Evolutionary conservation across 1,140 invertebrate genomes (phyloP).

Genomic region (Oncopodura yosiiana): DNA sequence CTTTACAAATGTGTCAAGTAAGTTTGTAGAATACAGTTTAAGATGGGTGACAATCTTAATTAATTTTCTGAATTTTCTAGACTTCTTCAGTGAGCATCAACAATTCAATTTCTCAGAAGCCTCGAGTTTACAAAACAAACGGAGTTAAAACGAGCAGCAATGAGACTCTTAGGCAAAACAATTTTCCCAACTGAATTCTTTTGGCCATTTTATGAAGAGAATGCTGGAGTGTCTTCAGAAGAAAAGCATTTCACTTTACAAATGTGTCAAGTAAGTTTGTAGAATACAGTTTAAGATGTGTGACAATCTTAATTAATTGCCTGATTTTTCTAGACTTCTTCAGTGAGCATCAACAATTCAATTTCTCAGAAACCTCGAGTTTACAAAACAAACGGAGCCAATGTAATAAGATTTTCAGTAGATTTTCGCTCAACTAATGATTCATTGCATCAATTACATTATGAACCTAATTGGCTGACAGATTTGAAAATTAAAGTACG

Average conservation of each 20-base stretch:
- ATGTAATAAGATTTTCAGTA: background rate
- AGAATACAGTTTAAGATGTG: no score
- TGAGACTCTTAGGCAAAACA: constrained; percentile 19
- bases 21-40: background rate
- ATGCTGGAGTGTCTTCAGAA: no score
- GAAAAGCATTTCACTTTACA: no score
- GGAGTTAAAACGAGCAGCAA: constrained; percentile 17
- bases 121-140: no score
- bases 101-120: no score
- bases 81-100: background rate
- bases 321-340: constrained; percentile 14
- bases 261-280: no score
- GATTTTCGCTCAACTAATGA: constrained; percentile 10
- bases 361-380: constrained; percentile 20
- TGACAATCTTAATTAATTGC: background rate
- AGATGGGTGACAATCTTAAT: background rate
- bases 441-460: background rate
- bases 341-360: constrained; percentile 10
- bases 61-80: background rate
- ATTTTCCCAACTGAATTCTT: constrained; percentile 28
- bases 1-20: constrained; percentile 18
- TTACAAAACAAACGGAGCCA: background rate
- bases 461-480: constrained; percentile 12
- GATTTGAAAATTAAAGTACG: constrained; percentile 2
- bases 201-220: constrained; percentile 17